Base-by-base conservation (phyloP, 2,113 vertebrate genomes). In the Cyprinodon variegatus region DNA sequence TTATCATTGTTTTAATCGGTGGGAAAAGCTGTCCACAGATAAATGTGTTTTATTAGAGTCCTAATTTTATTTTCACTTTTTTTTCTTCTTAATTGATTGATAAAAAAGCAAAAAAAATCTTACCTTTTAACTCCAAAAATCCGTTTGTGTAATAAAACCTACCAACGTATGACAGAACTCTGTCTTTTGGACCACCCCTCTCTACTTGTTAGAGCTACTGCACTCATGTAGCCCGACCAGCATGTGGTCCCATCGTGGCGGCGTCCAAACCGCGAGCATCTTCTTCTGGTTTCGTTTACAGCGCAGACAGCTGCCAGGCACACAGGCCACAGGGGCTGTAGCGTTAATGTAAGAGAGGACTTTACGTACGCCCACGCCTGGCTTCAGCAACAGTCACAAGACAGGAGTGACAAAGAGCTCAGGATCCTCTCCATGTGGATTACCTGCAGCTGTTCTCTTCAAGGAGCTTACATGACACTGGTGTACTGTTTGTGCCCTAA, bases 201-300 rank as follows among this genome's bases (percentile, higher is more conserved):
- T 85, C 87, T 86, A 89, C 91, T 92, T 92, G 93, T 93, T 91
- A 92, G 89, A 87, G 92, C 87, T 87, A 90, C 91, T 92, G 86
- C 91, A 83, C 89, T 88, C 89, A 82, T 83, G 90, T 83, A 85
- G 89, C 90, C 86, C 86, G 73, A 88, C 88, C 90, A 91, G 90
- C 92, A 92, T 93, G 93, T 88, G 93, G 91, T 92, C 92, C 83
- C 75, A 69, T 59, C 81, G 17, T 72, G 29, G 79, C 65, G 82
- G 81, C 36, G 78, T 93, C 93, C 92, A 94, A 93, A 94, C 91
- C 90, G 68, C 89, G 70, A 92, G 91, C 92, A 90, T 93, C 93
- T 94, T 93, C 93, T 94, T 92, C 93, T 93, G 93, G 92, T 94
- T 93, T 94, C 91, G 79, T 89, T 94, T 93, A 93, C 91, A 86